Percentiles rank a stretch among this genome's conserved stretches.
These are phyloP conservation scores for Pipistrellus pygmaeus DNA, from an alignment of 2,797 vertebrate species.

Conservation along the genomic window DNA sequence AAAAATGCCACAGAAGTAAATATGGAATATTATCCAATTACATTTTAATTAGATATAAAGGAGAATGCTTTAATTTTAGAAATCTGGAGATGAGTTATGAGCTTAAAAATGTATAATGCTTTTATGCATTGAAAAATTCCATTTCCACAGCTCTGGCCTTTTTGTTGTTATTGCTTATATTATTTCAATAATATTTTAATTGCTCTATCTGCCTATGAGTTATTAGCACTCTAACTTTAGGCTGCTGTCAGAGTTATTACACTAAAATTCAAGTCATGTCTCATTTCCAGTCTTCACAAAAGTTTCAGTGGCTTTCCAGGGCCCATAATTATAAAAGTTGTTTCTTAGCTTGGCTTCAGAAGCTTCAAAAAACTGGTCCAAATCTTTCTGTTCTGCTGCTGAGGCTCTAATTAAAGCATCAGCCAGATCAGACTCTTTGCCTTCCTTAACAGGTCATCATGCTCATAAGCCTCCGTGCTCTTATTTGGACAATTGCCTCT, in stretches of 20 bases:
- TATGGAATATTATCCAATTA: background rate
- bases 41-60: conserved; percentile 17
- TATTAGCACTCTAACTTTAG: background rate
- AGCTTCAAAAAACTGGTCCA: background rate
- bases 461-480: background rate
- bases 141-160: background rate
- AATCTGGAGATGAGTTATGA: background rate
- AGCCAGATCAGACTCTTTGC: background rate
- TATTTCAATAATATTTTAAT: background rate
- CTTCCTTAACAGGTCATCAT: background rate
- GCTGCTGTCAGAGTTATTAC: background rate
- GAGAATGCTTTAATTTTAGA: background rate
- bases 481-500: background rate
- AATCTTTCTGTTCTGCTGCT: background rate
- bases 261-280: background rate
- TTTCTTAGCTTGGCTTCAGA: background rate
- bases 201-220: background rate
- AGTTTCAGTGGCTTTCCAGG: background rate
- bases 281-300: conserved; percentile 1
- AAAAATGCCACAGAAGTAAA: conserved; percentile 20
- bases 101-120: conserved; percentile 25
- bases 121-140: conserved; percentile 21
- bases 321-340: background rate
- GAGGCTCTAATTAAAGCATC: background rate
- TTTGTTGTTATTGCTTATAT: background rate